Evolutionary conservation across 2,797 vertebrate species (phyloP), one percentile per base, ranked within the genome.

Genomic region (Leucoraja ocellata): DNA sequence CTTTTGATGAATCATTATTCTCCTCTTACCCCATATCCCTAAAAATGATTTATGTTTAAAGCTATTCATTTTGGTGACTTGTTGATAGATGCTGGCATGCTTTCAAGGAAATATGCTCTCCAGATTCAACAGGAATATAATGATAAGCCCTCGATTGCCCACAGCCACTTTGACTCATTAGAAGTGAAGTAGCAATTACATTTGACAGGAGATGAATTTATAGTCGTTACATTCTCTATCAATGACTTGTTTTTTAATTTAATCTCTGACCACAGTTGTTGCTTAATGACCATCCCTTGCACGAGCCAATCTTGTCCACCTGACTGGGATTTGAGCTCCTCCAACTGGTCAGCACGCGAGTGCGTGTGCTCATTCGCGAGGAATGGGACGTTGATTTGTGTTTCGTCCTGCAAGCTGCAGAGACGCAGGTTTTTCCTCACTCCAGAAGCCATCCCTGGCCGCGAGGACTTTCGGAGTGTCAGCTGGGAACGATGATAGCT

Each of bases 121-220:
- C 6, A 18, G 84, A 88, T 88, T 88, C n/a, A 88, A 3, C 32
- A 74, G 23, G 39, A 11, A 71, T 91, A 46, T 73, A 71, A 91
- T 91, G 65, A 39, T 63, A 91, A 39, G 32, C 21, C 36, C 68
- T 16, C 36, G 1, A 11, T 28, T 4, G 68, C 68, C 25, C 13
- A 54, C 3, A 91, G 39, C 18, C 46, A 92, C 23, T 76, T 68
- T 74, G 71, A 92, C 90, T 74, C 68, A 91, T 74, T 91, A 25
- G 32, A 74, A 71, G 21, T 21, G 25, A 68, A 91, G 36, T 23
- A 91, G 90, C 6, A 91, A 74, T 91, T 91, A 91, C 90, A 73
- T 2, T 25, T 91, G 90, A 74, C 68, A 54, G 90, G 36, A 46
- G 39, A 91, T 91, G 74, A 91, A 91, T 74, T 74, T 71, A 54